Evolutionary conservation across 1,140 invertebrate species (phyloP).

Genomic region (Tribolium castaneum): DNA sequence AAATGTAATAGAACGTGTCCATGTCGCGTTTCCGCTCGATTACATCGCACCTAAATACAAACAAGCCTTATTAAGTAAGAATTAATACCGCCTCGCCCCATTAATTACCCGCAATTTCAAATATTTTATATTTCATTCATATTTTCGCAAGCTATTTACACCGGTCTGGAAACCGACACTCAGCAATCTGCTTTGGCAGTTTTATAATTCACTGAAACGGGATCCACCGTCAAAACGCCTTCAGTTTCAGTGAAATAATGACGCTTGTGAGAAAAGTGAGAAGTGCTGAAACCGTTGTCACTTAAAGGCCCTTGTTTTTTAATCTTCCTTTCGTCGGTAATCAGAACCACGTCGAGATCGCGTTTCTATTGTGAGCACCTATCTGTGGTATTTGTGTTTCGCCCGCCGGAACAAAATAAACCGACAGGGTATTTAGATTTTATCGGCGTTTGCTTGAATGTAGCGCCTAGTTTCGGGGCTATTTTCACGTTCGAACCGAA

Average conservation of each 20-base stretch:
- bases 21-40: slow-evolving; percentile 7
- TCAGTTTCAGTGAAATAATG: slow-evolving; percentile 19
- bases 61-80: slow-evolving; percentile 26
- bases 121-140: too few species aligned
- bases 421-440: slow-evolving; percentile 30
- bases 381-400: slow-evolving; percentile 14
- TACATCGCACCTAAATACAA: slow-evolving; percentile 19
- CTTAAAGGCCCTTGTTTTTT: slow-evolving; percentile 14
- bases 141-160: not conserved
- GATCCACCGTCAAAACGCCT: not conserved
- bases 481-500: slow-evolving; percentile 7
- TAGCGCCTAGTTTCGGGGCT: slow-evolving; percentile 15
- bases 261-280: slow-evolving; percentile 15
- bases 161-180: not conserved
- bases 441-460: not conserved
- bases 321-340: not conserved
- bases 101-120: not conserved
- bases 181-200: slow-evolving; percentile 18
- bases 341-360: not conserved
- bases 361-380: slow-evolving; percentile 14
- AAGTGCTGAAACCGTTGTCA: slow-evolving; percentile 22
- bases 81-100: not conserved
- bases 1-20: slow-evolving; percentile 20
- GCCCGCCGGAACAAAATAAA: slow-evolving; percentile 32
- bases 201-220: slow-evolving; percentile 18